Base-by-base conservation (phyloP, 2,113 vertebrate genomes). In the Melospiza melodia region DNA sequence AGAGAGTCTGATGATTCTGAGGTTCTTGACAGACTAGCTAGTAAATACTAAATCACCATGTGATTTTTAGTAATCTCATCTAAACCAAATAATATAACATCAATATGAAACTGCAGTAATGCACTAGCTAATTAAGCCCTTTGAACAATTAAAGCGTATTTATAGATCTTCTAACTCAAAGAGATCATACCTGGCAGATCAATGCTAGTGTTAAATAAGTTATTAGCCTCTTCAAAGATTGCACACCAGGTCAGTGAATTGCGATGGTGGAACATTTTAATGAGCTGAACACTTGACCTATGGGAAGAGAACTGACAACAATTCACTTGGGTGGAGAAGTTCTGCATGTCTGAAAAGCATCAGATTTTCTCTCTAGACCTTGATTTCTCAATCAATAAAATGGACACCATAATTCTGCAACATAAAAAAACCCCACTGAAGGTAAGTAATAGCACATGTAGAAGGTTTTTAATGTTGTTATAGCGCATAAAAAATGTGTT, bases 181-280 rank as follows among this genome's bases (percentile, higher is more conserved):
- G 85, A 90, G 52, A 94, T 90, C 90, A 81, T 95, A 95, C 94
- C 88, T 94, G 76, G 79, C 61, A 90, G 83, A 96, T 96, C 92
- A 96, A 90, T 95, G 73, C 31, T 4, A 1, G 61, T 87, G 95
- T 86, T 95, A 94, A 95, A 75, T 93, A 95, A 96, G 85, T 95
- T 58, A 88, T 96, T 96, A 97, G 35, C 90, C 72, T 95, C 35
- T 88, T 61, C 57, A 96, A 84, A 93, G 48, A 90, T 89, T 95
- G 76, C 44, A 48, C 61, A 84, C 31, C 41, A 86, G 92, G 91
- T 96, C 75, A 49, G 6, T 63, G 85, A 89, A 75, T 95, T 95
- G 85, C 65, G 59, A 9, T 83, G 52, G 78, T 83, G 72, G 79
- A 95, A 96, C 65, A 84, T 92, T 96, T 96, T 97, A 96, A 95